Percentiles rank a stretch among this genome's conserved stretches.
phyloP scores from a whole-genome alignment of 2,797 vertebrate genomes.

The Anabas testudineus region DNA sequence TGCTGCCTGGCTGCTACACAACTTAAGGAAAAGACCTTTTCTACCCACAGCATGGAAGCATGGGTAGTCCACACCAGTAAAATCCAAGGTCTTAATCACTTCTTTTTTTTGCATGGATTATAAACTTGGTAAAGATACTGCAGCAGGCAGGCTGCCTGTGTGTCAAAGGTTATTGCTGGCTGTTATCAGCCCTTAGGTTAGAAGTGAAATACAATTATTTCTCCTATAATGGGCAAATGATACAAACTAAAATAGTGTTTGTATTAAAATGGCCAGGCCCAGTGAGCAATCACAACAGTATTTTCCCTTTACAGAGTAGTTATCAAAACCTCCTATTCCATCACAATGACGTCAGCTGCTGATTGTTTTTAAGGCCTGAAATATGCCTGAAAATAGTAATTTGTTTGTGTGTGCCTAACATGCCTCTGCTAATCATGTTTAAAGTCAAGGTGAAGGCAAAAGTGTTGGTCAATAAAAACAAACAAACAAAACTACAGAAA shows the following conservation, averaged over 20 bases:
- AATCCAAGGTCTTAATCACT: conserved; percentile 52
- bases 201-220: conserved; percentile 50
- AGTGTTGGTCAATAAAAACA: conserved; percentile 23
- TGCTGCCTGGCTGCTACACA: conserved; percentile 50
- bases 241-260: conserved; percentile 15
- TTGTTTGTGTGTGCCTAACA: background rate
- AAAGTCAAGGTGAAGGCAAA: no score
- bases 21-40: conserved; percentile 53
- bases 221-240: conserved; percentile 17
- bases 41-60: conserved; percentile 20
- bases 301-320: conserved; percentile 14
- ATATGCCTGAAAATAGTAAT: background rate
- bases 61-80: conserved; percentile 26
- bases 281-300: conserved; percentile 31
- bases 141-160: conserved; percentile 24
- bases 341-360: conserved; percentile 16
- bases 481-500: conserved; percentile 35
- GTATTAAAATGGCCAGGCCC: conserved; percentile 17
- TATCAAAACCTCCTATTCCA: conserved; percentile 8
- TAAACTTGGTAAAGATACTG: conserved; percentile 53
- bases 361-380: background rate
- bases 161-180: conserved; percentile 45
- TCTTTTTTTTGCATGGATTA: conserved; percentile 74
- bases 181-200: conserved; percentile 44
- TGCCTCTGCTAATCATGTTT: background rate